Evolutionary conservation across 2,113 vertebrate genomes (phyloP).

Genomic region (Vulpes ferrilata): DNA sequence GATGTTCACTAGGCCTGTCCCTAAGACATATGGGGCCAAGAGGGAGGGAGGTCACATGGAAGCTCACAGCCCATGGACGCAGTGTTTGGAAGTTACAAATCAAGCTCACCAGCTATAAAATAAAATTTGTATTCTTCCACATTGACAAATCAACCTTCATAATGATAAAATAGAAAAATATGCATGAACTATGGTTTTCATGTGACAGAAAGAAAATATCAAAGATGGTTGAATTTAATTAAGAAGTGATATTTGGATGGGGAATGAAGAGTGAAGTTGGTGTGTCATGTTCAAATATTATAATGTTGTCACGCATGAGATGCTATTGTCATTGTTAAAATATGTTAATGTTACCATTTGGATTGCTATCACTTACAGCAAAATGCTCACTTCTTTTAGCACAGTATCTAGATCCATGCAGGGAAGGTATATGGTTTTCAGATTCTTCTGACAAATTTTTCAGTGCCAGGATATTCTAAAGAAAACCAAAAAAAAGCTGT

Average conservation of each 20-base stretch:
- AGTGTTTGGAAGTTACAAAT: background rate
- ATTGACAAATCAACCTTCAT: background rate
- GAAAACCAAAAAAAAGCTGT: background rate
- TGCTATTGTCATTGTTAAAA: background rate
- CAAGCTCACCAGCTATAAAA: background rate
- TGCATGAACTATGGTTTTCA: background rate
- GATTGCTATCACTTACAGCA: background rate
- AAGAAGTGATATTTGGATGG: background rate
- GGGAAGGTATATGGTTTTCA: background rate
- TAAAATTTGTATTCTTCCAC: background rate
- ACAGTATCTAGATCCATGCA: background rate
- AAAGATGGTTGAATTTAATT: background rate
- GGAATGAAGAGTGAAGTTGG: background rate
- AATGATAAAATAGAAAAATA: conserved; percentile 22
- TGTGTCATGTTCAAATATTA: background rate
- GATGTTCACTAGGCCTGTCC: background rate
- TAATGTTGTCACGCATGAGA: background rate
- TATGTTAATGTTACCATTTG: conserved; percentile 7
- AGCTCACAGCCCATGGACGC: fast-evolving
- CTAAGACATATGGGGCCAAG: fast-evolving
- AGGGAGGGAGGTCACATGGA: background rate
- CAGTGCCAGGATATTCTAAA: background rate
- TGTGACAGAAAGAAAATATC: conserved; percentile 7
- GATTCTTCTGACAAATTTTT: background rate
- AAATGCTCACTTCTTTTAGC: background rate